phyloP scores from a whole-genome alignment of 1,140 invertebrate species.

The Aphelinus certus region DNA sequence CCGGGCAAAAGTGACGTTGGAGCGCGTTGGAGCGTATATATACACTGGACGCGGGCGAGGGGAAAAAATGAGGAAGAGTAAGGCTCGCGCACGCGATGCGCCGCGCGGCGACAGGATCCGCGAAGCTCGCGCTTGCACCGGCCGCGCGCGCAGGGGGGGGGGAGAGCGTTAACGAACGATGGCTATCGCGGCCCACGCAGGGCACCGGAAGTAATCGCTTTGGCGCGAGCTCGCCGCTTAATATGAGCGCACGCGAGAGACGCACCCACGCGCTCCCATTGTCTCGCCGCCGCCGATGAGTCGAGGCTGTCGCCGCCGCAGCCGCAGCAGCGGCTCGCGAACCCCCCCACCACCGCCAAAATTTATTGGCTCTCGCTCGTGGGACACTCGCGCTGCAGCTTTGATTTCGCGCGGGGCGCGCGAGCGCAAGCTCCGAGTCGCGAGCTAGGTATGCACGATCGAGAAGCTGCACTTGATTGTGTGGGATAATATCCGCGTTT shows the following conservation, averaged over 20 bases:
- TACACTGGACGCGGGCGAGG: background rate
- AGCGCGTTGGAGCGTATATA: background rate
- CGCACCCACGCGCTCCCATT: constrained; percentile 53
- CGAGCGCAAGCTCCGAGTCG: too few species aligned
- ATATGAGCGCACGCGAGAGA: constrained; percentile 49
- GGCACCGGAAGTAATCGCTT: constrained; percentile 60
- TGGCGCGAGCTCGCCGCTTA: constrained; percentile 51
- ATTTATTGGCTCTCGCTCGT: too few species aligned
- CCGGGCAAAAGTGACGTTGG: background rate
- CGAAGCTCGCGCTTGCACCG: too few species aligned
- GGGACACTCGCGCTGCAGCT: too few species aligned
- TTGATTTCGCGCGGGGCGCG: too few species aligned
- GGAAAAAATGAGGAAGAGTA: constrained; percentile 3
- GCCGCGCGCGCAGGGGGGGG: too few species aligned
- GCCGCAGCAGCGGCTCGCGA: too few species aligned
- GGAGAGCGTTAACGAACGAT: background rate
- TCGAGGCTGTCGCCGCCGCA: too few species aligned
- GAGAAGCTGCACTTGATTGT: too few species aligned
- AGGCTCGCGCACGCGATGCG: background rate
- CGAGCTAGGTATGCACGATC: too few species aligned
- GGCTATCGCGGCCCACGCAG: constrained; percentile 38
- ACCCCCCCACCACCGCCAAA: too few species aligned
- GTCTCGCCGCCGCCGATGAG: constrained; percentile 39
- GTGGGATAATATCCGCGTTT: too few species aligned
- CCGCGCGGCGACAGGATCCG: background rate